Evolutionary conservation across 2,113 vertebrate species (phyloP).

Genomic region (Setophaga coronata): DNA sequence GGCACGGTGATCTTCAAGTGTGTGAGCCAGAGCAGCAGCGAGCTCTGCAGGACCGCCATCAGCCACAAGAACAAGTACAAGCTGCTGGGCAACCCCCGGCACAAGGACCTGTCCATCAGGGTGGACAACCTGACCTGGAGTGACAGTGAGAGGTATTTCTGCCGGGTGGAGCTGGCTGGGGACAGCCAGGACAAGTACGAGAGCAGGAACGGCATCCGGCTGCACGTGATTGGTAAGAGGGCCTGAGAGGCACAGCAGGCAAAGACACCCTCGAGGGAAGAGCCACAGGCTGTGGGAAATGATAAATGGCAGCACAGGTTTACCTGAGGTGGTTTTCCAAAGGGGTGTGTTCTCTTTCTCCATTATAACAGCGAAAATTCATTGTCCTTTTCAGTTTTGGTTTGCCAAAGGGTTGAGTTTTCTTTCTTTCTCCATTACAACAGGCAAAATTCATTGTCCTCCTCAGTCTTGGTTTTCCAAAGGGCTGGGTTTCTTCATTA

Average conservation of each 20-base stretch:
- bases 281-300: background rate
- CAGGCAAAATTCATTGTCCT: background rate
- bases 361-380: too few relatives aligned
- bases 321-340: background rate
- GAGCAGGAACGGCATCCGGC: slow-evolving; percentile 85
- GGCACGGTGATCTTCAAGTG: slow-evolving; percentile 84
- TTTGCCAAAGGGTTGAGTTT: background rate
- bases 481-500: background rate
- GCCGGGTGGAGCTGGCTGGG: slow-evolving; percentile 85
- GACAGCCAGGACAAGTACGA: slow-evolving; percentile 83
- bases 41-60: slow-evolving; percentile 79
- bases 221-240: slow-evolving; percentile 84
- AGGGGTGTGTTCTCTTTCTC: background rate
- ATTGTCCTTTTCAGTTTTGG: too few relatives aligned
- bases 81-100: slow-evolving; percentile 88
- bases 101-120: slow-evolving; percentile 90
- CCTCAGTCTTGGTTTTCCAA: background rate
- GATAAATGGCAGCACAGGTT: background rate
- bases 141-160: slow-evolving; percentile 89
- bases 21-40: slow-evolving; percentile 69
- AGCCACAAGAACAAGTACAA: slow-evolving; percentile 87
- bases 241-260: fast-evolving
- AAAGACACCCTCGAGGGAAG: fast-evolving
- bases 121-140: slow-evolving; percentile 82
- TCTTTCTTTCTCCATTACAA: background rate